Evolutionary conservation across 2,888 invertebrate species (phyloP), one percentile per base, ranked within the genome.

Genomic region (Dryocosmus kuriphilus): DNA sequence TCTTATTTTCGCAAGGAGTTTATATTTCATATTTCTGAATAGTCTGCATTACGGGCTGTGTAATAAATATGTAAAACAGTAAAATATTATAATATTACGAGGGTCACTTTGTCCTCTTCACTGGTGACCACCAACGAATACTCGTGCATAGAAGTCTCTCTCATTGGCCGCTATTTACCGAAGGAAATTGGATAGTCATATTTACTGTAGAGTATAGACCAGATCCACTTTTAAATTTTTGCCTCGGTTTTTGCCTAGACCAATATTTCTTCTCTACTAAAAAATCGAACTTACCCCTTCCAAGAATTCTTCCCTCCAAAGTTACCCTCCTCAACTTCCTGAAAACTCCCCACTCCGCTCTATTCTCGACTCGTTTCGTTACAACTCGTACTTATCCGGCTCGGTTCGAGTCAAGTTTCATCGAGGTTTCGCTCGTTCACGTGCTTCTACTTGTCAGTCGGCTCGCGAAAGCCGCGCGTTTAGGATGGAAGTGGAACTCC

Each of bases 381-480:
- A 19, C 51, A 27, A n/a, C 27, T 71, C 71, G 71, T 51, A 46
- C 30, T 27, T 51, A n/a, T 27, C 46, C 71, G 71, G 46, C 30
- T 71, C 46, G 9, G 46, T 71, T 71, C 71, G 71, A 32, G 51
- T 30, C 67, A 71, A 32, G 14, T 32, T 71, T 24, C 46, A 38
- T 35, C 35, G 9, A 19, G 67, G 19, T 9, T 51, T 46, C 51
- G n/a, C 41, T 51, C 30, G n/a, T 51, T 51, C 71, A 71, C 71
- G 71, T 71, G 71, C 30, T 71, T 27, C 71, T n/a, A n/a, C n/a
- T 71, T 71, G 71, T 51, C 71, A 71, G 71, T 71, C 71, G 71
- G 41, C 71, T 71, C 30, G 19, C 19, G 51, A 46, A 51, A 71
- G 71, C 46, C 71, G 51, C 46, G 46, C 71, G 71, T 30, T 32